A percentile compares a stretch with the other conserved stretches of the same genome.
These are phyloP conservation scores for Zoanthus gigantus DNA, from an alignment of 92 coral and sea anemone genomes.

Conservation along the genomic window DNA sequence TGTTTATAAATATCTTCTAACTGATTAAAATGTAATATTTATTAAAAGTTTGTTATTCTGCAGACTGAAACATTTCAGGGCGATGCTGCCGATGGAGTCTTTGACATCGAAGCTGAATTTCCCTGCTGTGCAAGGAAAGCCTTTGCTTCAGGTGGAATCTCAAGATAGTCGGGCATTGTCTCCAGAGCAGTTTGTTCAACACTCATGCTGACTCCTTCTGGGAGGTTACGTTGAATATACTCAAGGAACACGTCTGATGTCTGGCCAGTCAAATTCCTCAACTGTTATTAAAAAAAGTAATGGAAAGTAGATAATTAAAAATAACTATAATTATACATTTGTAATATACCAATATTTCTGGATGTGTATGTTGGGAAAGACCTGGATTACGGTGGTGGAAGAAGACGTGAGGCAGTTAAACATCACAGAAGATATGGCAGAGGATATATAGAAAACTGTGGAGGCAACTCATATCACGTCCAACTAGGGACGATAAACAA, in stretches of 20 bases:
- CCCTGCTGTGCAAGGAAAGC: slow-evolving; percentile 70
- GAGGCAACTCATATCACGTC: too few relatives aligned
- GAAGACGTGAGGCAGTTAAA: too few relatives aligned
- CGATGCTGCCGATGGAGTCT: not conserved
- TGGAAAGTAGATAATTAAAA: not conserved
- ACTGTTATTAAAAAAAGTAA: slow-evolving; percentile 47
- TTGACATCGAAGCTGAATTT: not conserved
- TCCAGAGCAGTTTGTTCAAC: slow-evolving; percentile 90
- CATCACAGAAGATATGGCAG: too few relatives aligned
- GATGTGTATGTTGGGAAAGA: too few relatives aligned
- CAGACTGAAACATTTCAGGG: not conserved
- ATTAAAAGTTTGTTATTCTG: not conserved
- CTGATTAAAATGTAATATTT: too few relatives aligned
- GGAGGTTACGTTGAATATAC: slow-evolving; percentile 95
- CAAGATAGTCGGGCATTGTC: slow-evolving; percentile 68
- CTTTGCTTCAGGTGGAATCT: slow-evolving; percentile 88
- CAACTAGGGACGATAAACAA: too few relatives aligned
- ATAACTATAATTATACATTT: not conserved
- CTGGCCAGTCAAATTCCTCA: slow-evolving; percentile 82
- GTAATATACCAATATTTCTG: too few relatives aligned
- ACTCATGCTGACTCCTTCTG: slow-evolving; percentile 98
- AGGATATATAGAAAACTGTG: too few relatives aligned
- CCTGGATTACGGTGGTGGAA: too few relatives aligned
- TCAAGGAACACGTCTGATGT: slow-evolving; percentile 96
- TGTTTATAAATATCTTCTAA: too few relatives aligned